Conservation (phyloP, 2,797 vertebrate genomes). For the Poecilia wingei region DNA sequence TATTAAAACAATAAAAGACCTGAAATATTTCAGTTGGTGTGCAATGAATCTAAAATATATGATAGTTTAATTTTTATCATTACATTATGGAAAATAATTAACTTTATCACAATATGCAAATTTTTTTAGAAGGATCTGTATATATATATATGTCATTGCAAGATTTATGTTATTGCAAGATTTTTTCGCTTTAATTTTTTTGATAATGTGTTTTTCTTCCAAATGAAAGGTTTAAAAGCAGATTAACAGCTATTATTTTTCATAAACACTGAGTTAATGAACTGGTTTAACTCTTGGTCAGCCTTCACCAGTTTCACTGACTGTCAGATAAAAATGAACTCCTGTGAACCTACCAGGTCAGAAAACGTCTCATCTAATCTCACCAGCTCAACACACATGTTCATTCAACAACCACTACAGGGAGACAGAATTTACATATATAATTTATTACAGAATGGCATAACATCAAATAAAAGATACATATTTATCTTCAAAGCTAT, state of each 20-base stretch:
- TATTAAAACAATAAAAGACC: too few species aligned
- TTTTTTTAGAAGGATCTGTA: too few species aligned
- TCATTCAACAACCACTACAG: conserved; percentile 47
- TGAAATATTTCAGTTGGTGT: too few species aligned
- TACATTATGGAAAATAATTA: too few species aligned
- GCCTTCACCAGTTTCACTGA: neutral
- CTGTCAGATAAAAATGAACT: neutral
- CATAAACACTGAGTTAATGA: neutral
- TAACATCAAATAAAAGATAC: conserved; percentile 54
- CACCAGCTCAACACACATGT: conserved; percentile 41
- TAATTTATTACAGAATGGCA: conserved; percentile 42
- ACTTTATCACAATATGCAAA: too few species aligned
- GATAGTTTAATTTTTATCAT: too few species aligned
- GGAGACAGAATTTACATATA: conserved; percentile 28
- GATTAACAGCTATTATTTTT: neutral
- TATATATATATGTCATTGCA: too few species aligned
- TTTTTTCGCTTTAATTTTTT: neutral
- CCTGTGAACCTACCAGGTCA: neutral
- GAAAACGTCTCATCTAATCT: neutral
- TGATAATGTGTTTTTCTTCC: neutral
- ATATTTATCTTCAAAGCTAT: conserved; percentile 38
- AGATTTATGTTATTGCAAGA: neutral
- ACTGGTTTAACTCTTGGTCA: neutral
- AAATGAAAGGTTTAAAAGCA: neutral
- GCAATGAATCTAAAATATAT: too few species aligned